Evolutionary conservation across 2,888 invertebrate genomes (phyloP), one percentile per base, ranked within the genome.

Genomic region (Noctua janthe): DNA sequence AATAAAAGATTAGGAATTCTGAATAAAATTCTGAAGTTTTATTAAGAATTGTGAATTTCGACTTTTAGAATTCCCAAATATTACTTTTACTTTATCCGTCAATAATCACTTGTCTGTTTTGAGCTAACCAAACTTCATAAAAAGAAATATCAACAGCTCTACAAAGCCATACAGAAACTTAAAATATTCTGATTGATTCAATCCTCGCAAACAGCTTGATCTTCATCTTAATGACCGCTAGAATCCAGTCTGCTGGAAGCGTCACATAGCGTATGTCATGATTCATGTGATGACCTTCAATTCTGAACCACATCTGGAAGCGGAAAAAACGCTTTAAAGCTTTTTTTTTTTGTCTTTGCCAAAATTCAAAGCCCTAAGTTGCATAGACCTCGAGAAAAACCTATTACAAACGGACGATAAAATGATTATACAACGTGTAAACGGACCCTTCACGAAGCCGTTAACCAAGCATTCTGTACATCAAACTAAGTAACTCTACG

Each of bases 201-300:
- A 96, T 92, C 47, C 94, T 90, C 80, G 87, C 74, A 84, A 92
- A 96, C 5, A 95, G 78, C 8, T 93, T 94, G 10, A 93, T 87
- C 86, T 96, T 96, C 95, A 94, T 95, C 87, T 94, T 90, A 13
- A 96, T 89, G 7, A 94, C 90, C 0, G 92, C 95, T 4, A 95
- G 90, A 39, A 96, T 88, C 95, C 95, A 94, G 72, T 96, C 96
- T 0, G 92, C 88, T 0, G 89, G 89, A 47, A 96, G 90, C 0
- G 90, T 82, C 4, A 95, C 92, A 86, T 88, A 92, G 4, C 95
- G 93, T 0, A 95, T 91, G 74, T 96, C 96, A 77, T 95, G 92
- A 23, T 94, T 94, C 0, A 85, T 75, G 49, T 92, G 86, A 2
- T 95, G 94, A 6, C 96, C 96, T 83, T 96, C 96, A 17, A 96